Evolutionary conservation across 37 sponge, comb jelly and placozoan genomes (phyloP).

Genomic region (Hormiphora californensis): DNA sequence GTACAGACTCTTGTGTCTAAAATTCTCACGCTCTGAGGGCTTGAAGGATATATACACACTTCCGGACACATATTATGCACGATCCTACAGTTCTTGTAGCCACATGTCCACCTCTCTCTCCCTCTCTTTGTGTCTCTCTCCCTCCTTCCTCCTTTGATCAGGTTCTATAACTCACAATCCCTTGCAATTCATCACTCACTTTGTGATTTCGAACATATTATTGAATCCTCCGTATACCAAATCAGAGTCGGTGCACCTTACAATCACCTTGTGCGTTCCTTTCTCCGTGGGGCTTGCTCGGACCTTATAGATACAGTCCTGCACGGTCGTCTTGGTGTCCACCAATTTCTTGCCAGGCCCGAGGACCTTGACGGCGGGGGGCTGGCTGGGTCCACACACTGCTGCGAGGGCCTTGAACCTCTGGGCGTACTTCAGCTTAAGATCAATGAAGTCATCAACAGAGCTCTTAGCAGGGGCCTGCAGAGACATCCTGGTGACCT

Average conservation of each 20-base stretch:
- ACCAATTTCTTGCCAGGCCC: constrained; percentile 13
- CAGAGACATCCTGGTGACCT: neutral
- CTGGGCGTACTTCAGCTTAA: constrained; percentile 35
- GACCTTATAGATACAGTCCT: constrained; percentile 23
- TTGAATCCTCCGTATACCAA: constrained; percentile 23
- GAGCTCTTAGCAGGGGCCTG: neutral
- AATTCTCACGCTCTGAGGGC: too few relatives aligned
- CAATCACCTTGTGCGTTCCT: constrained; percentile 29
- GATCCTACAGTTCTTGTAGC: too few relatives aligned
- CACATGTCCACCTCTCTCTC: too few relatives aligned
- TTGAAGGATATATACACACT: too few relatives aligned
- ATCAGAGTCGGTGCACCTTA: constrained; percentile 23
- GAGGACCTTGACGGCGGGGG: constrained; percentile 8
- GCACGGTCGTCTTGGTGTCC: constrained; percentile 22
- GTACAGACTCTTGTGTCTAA: too few relatives aligned
- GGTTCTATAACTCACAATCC: too few relatives aligned
- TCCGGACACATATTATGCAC: too few relatives aligned
- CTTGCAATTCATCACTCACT: too few relatives aligned
- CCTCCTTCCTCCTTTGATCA: too few relatives aligned
- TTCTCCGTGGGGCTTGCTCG: constrained; percentile 22
- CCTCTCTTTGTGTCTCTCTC: too few relatives aligned
- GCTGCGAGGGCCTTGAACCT: constrained; percentile 28
- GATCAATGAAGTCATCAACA: constrained; percentile 37
- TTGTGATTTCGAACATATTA: constrained; percentile 45
- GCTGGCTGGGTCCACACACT: constrained; percentile 37